Conservation (phyloP, 2,888 invertebrate species). For the Hoplodrina blanda region DNA sequence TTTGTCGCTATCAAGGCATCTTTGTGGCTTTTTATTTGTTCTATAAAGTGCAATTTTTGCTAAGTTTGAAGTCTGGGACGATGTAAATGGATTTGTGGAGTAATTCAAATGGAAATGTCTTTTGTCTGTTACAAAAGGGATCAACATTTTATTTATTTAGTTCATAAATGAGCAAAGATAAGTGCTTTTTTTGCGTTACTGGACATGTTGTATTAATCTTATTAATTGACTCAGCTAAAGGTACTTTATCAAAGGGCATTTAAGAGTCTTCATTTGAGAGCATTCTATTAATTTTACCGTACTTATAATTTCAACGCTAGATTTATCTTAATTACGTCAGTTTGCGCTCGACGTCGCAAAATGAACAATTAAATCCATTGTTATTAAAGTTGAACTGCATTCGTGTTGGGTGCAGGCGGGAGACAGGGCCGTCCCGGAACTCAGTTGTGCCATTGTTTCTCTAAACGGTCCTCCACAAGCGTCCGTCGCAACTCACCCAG, state of each 20-base stretch:
- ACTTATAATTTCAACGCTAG: constrained; percentile 31
- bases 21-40: constrained; percentile 77
- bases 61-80: constrained; percentile 70
- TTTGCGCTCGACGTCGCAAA: constrained; percentile 41
- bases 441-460: constrained; percentile 73
- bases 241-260: constrained; percentile 3
- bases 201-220: constrained; percentile 3
- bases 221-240: constrained; percentile 7
- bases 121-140: constrained; percentile 37
- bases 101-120: constrained; percentile 68
- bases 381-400: constrained; percentile 56
- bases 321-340: constrained; percentile 51
- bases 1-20: constrained; percentile 75
- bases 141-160: constrained; percentile 33
- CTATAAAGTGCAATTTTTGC: constrained; percentile 76
- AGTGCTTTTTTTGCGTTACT: constrained; percentile 17
- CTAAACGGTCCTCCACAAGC: constrained; percentile 70
- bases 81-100: constrained; percentile 72
- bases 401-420: constrained; percentile 54
- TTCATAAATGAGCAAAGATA: constrained; percentile 6
- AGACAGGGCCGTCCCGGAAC: constrained; percentile 60
- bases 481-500: constrained; percentile 60
- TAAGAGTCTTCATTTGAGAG: constrained; percentile 1
- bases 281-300: constrained; percentile 21
- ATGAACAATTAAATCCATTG: constrained; percentile 62